These are phyloP conservation scores for Butastur rufipennis DNA, from an alignment of 2,113 vertebrate genomes.

Conservation along the genomic window DNA sequence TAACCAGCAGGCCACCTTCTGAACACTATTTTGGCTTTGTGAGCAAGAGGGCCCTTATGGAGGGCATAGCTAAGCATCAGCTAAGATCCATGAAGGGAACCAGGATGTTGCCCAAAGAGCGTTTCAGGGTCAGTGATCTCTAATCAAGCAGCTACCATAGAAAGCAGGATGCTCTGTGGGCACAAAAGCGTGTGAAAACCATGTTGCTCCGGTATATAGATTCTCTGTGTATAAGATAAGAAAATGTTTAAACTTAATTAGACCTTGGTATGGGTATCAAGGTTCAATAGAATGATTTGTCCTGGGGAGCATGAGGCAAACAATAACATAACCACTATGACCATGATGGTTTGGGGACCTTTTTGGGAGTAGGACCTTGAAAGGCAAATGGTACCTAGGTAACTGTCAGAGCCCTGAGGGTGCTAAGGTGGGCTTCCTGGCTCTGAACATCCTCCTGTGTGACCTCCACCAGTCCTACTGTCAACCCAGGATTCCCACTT, in stretches of 20 bases:
- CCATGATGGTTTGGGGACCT: not conserved
- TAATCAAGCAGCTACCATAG: not conserved
- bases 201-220: fast-evolving
- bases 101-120: not conserved
- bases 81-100: not conserved
- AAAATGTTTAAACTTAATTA: not conserved
- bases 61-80: not conserved
- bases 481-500: not conserved
- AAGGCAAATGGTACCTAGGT: not conserved
- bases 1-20: not conserved
- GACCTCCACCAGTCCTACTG: not conserved
- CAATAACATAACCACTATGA: not conserved
- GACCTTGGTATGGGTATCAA: not conserved
- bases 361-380: not conserved
- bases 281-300: not conserved
- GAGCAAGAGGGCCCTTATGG: not conserved
- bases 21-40: not conserved
- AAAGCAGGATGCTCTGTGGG: not conserved
- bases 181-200: not conserved
- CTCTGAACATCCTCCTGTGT: not conserved
- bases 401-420: not conserved
- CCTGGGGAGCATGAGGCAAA: not conserved
- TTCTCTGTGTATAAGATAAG: not conserved
- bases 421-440: not conserved
- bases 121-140: not conserved